Base-by-base conservation (phyloP, 1,140 invertebrate species). In the Bombus terrestris region DNA sequence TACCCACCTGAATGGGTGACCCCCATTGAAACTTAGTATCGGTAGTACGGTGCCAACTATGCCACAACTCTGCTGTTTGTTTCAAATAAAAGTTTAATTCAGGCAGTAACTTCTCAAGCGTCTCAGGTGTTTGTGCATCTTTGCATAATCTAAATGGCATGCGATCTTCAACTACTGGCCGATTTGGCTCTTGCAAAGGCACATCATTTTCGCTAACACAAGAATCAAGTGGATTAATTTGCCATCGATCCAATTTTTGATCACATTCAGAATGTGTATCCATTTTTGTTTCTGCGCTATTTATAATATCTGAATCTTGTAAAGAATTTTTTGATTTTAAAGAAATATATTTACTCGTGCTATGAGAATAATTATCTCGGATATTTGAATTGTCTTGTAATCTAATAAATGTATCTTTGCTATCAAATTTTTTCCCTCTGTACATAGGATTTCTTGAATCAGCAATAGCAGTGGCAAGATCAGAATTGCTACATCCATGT, bases 1-100 rank as follows among this genome's bases (percentile, higher is more conserved):
- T 93, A 93, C 92, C 92, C 89, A 93, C 92, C 93, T 93, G 90
- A 83, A 93, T 93, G 91, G 92, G 92, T 90, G 91, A 88, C 86
- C 92, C 93, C 92, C 92, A 93, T 82, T 91, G 83, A 83, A 91
- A 89, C 68, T 88, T 83, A 71, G 80, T 57, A 76, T 88, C 64
- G 13, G 80, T 68, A 81, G 81, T 71, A 53, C 74, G 82, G 10
- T 62, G 88, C 77, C 85, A 77, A 80, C n/a, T 82, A 72, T 86
- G 71, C 89, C 88, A 90, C 64, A 88, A 81, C 15, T 92, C 86
- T 57, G 89, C 87, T n/a, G 88, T 69, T 71, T 88, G 80, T 78
- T 90, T 88, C 76, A 93, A 83, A 85, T 91, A 85, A 77, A 87
- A 72, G 66, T 73, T 85, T 82, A 93, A 43, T 28, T 72, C 72